Conservation (phyloP, 2,113 vertebrate species). For the Lutjanus erythropterus region DNA sequence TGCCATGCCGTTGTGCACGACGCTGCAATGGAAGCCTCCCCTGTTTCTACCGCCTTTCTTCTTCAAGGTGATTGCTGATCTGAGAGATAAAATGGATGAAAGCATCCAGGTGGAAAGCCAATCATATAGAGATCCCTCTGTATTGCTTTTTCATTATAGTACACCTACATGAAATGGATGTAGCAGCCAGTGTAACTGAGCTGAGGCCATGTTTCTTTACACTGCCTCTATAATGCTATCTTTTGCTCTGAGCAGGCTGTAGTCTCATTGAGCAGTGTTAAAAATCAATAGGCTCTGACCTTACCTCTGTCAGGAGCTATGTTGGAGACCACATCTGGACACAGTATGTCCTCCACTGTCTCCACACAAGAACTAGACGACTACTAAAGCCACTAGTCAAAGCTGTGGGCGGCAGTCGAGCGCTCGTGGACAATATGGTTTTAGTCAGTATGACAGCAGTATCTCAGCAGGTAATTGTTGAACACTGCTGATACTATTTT, state of each 20-base stretch:
- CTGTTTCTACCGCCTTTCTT: conserved; percentile 59
- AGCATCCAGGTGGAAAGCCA: conserved; percentile 76
- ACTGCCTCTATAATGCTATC: conserved; percentile 57
- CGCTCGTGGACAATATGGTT: conserved; percentile 9
- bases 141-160: conserved; percentile 74
- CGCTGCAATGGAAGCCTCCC: conserved; percentile 44
- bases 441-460: background rate
- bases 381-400: conserved; percentile 46
- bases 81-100: conserved; percentile 74
- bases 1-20: conserved; percentile 8
- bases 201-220: conserved; percentile 56
- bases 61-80: conserved; percentile 75
- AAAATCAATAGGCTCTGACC: conserved; percentile 85
- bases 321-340: conserved; percentile 75
- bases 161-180: conserved; percentile 71
- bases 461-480: conserved; percentile 10
- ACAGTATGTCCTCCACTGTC: conserved; percentile 53
- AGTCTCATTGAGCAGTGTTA: conserved; percentile 67
- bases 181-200: conserved; percentile 61
- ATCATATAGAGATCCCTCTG: conserved; percentile 66
- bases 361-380: conserved; percentile 29
- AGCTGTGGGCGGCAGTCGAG: conserved; percentile 11
- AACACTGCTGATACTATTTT: background rate
- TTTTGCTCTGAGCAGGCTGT: conserved; percentile 58
- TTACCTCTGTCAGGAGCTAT: conserved; percentile 72